phyloP scores from a whole-genome alignment of 2,113 vertebrate species.

The Passerina amoena region DNA sequence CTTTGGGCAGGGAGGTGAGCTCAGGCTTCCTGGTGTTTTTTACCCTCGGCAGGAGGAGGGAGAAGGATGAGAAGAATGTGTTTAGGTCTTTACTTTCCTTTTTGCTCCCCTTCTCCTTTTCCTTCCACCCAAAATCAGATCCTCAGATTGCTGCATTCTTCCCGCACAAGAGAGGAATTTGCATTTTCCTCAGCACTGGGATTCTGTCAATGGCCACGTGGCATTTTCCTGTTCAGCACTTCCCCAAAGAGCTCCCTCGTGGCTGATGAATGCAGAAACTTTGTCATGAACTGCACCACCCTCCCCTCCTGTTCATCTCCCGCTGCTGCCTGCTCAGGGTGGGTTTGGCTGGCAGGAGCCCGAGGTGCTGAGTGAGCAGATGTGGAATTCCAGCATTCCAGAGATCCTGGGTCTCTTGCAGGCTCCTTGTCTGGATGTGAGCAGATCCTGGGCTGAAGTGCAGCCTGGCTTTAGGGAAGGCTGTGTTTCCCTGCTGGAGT shows the following conservation, averaged over 20 bases:
- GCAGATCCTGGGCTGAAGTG: not conserved
- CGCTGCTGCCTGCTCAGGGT: not conserved
- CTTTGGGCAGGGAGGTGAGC: not conserved
- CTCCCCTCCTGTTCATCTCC: not conserved
- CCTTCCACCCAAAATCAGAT: not conserved
- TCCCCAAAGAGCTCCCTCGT: slow-evolving; percentile 30
- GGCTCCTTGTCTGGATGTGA: not conserved
- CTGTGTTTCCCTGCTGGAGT: not conserved
- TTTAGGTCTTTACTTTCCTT: not conserved
- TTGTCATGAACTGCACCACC: not conserved
- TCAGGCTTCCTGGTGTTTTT: not conserved
- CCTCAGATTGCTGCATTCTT: not conserved
- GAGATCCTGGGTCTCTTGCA: not conserved
- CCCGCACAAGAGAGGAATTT: not conserved
- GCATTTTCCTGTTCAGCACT: slow-evolving; percentile 32
- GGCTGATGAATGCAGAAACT: slow-evolving; percentile 12
- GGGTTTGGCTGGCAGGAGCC: not conserved
- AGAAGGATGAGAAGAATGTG: not conserved
- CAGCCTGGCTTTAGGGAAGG: not conserved
- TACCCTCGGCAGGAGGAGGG: not conserved
- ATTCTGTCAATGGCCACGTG: not conserved
- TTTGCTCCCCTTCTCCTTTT: not conserved
- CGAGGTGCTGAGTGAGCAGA: not conserved
- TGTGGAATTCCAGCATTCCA: not conserved
- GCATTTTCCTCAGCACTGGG: not conserved